Base-by-base conservation (phyloP, 2,888 invertebrate species). In the Dorcus parallelipipedus region DNA sequence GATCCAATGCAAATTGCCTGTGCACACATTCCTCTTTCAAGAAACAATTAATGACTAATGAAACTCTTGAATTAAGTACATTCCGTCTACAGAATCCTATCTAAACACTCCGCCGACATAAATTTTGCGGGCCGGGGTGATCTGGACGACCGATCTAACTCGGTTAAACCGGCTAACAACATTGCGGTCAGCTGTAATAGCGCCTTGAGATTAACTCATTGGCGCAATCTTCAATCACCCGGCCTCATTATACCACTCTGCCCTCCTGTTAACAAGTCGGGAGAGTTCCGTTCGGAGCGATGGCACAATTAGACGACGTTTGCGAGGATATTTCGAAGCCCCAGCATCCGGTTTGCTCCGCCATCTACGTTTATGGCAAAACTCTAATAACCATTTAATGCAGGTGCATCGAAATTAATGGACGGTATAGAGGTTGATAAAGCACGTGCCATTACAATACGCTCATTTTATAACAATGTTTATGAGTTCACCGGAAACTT, bases 131-230 rank as follows among this genome's bases (percentile, higher is more conserved):
- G 48, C 45, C 23, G 26, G 49, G 47, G 47, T 53, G 45, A 60
- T 57, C 49, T 49, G 43, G 51, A 59, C 59, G 55, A 60, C 48
- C 52, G 51, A 60, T 62, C 60, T 54, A 59, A 59, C 56, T 57
- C 52, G 33, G 50, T 61, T 59, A 59, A 59, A 53, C 54, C 60
- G 63, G 17, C 9, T 60, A 62, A 59, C 59, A 60, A 54, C 56
- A 59, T 56, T 64, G 63, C 61, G 67, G 67, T 64, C 64, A 65
- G 59, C 52, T 40, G 58, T 59, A 64, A 66, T 65, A 54, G 65
- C 59, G 60, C 60, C 60, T 62, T 59, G 62, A 66, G 65, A 67
- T 67, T 67, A 67, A 65, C 65, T 64, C 61, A 66, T 66, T 64
- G 64, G 60, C 59, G 59, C 61, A 64, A 61, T 65, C 64, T 67